Percentiles rank a stretch among this genome's conserved stretches.
Conservation (phyloP, 2,113 vertebrate species). For the Amphilophus citrinellus region DNA sequence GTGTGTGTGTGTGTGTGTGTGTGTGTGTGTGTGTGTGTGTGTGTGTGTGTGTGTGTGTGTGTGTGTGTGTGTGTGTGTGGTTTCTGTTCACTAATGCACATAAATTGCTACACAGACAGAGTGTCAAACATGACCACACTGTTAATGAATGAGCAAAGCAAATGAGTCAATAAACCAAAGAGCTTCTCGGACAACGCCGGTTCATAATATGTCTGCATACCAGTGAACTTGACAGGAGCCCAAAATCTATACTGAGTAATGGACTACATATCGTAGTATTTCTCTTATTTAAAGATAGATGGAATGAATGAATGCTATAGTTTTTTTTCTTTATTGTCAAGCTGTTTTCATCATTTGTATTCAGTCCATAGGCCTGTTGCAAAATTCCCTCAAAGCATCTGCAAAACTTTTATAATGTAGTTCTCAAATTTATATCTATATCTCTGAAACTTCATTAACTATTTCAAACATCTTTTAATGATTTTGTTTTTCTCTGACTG, state of each 20-base stretch:
- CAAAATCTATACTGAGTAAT: too few species aligned
- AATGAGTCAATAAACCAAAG: background rate
- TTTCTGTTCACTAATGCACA: background rate
- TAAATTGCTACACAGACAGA: background rate
- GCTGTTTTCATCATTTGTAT: background rate
- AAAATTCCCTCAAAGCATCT: background rate
- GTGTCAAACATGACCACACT: background rate
- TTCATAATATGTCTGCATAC: background rate
- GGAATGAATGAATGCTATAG: background rate
- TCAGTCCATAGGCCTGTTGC: background rate
- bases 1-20: too few species aligned
- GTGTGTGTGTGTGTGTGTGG: background rate
- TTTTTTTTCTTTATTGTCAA: background rate
- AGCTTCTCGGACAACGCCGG: background rate
- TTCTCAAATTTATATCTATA: background rate
- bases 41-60: too few species aligned
- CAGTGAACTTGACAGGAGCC: background rate
- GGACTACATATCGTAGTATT: background rate
- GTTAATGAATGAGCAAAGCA: background rate
- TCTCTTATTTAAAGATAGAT: background rate
- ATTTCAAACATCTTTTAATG: fast-evolving
- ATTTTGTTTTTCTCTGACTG: background rate
- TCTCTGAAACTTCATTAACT: background rate
- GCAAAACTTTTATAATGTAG: background rate
- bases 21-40: too few species aligned